These are phyloP conservation scores for Mactra quadrangularis DNA, from an alignment of 1,140 invertebrate species.

Conservation along the genomic window DNA sequence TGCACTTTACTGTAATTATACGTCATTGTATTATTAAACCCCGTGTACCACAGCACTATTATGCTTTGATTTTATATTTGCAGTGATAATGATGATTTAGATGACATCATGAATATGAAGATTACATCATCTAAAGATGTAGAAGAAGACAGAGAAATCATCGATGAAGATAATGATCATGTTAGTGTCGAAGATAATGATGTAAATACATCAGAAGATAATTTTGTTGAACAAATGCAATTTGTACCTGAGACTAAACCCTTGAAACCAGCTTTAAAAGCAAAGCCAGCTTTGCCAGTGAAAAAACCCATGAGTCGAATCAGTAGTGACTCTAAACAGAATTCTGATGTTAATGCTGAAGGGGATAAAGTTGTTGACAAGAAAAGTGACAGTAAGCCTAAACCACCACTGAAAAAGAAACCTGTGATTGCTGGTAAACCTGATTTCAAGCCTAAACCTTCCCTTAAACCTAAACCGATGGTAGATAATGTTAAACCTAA, in stretches of 20 bases:
- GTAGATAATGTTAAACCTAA: neutral
- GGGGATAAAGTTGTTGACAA: neutral
- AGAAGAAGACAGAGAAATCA: neutral
- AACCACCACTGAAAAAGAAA: conserved; percentile 33
- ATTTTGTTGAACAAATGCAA: neutral
- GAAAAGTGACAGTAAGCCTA: neutral
- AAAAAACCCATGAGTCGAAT: neutral
- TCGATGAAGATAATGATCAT: neutral
- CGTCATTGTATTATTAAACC: too few relatives aligned
- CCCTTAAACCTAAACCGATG: conserved; percentile 26
- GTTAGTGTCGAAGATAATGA: neutral
- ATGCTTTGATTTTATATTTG: too few relatives aligned
- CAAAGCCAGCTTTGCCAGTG: conserved; percentile 13
- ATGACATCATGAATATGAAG: conserved; percentile 45
- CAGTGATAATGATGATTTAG: conserved; percentile 44
- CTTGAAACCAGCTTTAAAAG: neutral
- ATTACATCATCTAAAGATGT: neutral
- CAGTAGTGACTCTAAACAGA: neutral
- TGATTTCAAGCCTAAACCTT: conserved; percentile 31
- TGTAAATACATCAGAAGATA: neutral
- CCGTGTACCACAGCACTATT: too few relatives aligned
- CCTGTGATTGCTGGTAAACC: conserved; percentile 32
- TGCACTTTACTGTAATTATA: too few relatives aligned
- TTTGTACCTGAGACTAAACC: neutral
- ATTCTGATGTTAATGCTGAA: neutral